Conservation (phyloP, 2,113 vertebrate species). For the Dissostichus mawsoni region DNA sequence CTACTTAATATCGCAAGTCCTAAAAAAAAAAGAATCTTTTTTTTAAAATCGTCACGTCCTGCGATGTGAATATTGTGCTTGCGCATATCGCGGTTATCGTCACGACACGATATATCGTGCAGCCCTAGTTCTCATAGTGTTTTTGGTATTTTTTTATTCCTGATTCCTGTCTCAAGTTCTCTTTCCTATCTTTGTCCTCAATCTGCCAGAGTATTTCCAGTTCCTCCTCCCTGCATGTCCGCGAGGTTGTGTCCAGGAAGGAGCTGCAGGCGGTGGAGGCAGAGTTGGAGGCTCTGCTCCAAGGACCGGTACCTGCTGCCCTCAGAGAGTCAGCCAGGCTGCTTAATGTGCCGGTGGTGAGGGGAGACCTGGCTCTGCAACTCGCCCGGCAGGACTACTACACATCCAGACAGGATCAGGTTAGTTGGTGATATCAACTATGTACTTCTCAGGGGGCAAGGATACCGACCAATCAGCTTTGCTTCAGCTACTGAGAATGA, state of each 20-base stretch:
- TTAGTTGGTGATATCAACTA: slow-evolving; percentile 13
- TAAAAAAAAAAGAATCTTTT: too few relatives aligned
- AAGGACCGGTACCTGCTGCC: slow-evolving; percentile 81
- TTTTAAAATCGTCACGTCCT: too few relatives aligned
- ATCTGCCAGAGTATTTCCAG: slow-evolving; percentile 73
- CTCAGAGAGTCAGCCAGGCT: slow-evolving; percentile 86
- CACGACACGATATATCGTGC: too few relatives aligned
- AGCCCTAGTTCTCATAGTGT: not conserved
- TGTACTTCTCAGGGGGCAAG: not conserved
- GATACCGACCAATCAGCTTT: not conserved
- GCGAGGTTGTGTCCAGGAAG: slow-evolving; percentile 80
- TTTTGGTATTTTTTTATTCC: not conserved
- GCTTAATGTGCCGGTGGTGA: slow-evolving; percentile 87
- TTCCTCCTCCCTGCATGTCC: slow-evolving; percentile 72
- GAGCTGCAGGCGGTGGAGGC: slow-evolving; percentile 85
- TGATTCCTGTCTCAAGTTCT: not conserved
- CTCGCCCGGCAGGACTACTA: slow-evolving; percentile 87
- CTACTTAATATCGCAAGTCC: too few relatives aligned
- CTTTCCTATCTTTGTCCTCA: not conserved
- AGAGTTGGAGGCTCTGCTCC: slow-evolving; percentile 84
- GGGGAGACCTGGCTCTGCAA: slow-evolving; percentile 86
- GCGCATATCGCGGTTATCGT: too few relatives aligned
- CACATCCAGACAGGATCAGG: slow-evolving; percentile 86
- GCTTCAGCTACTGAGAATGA: not conserved
- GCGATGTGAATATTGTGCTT: too few relatives aligned